These are phyloP conservation scores for Cassiopea andromeda DNA, from an alignment of 30 jellyfish, hydroid and myxozoan species.

Conservation along the genomic window DNA sequence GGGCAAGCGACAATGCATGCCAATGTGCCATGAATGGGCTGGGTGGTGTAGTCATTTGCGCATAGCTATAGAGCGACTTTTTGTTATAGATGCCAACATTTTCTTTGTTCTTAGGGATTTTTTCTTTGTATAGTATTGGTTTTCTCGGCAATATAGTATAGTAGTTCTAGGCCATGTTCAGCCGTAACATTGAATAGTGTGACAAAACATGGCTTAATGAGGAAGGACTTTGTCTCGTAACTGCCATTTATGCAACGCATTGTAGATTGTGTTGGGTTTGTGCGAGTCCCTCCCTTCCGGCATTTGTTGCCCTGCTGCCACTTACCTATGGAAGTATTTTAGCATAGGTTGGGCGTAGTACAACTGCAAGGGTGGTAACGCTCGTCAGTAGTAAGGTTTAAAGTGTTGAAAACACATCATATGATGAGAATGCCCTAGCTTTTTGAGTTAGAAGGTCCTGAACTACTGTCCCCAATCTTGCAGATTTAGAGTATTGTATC, in stretches of 20 bases:
- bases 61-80: background rate
- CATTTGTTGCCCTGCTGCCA: too few relatives aligned
- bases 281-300: too few relatives aligned
- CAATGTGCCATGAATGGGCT: background rate
- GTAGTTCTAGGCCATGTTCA: background rate
- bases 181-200: background rate
- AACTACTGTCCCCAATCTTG: too few relatives aligned
- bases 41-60: background rate
- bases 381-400: too few relatives aligned
- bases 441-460: too few relatives aligned
- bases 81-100: background rate
- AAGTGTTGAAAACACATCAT: too few relatives aligned
- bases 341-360: too few relatives aligned
- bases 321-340: too few relatives aligned
- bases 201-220: background rate
- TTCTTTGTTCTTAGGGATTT: background rate
- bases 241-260: background rate
- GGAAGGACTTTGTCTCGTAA: background rate
- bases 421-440: too few relatives aligned
- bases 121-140: background rate
- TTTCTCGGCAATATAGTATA: background rate
- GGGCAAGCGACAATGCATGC: constrained; percentile 10
- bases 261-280: too few relatives aligned
- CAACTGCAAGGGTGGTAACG: too few relatives aligned
- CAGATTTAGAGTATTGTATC: too few relatives aligned